A percentile compares a stretch with the other conserved stretches of the same genome.
These are phyloP conservation scores for Balanococcus diminutus DNA, from an alignment of 2,888 invertebrate species.

Conservation along the genomic window DNA sequence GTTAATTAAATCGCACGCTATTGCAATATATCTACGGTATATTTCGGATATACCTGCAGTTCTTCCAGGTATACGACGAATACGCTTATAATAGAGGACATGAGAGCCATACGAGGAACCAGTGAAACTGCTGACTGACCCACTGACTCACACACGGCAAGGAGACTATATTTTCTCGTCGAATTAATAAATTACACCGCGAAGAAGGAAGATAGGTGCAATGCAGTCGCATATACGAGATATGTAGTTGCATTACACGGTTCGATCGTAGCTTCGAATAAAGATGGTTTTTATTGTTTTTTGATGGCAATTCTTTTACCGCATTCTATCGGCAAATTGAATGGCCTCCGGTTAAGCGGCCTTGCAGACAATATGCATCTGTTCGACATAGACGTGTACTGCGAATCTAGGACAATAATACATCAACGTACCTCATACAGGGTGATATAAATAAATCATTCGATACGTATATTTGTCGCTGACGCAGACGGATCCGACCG, in stretches of 20 bases:
- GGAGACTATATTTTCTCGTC: slow-evolving; percentile 22
- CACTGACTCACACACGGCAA: slow-evolving; percentile 22
- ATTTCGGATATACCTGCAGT: neutral
- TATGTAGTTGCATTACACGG: slow-evolving; percentile 26
- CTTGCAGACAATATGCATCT: slow-evolving; percentile 42
- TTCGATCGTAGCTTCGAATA: neutral
- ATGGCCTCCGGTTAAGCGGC: slow-evolving; percentile 35
- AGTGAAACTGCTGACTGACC: slow-evolving; percentile 32
- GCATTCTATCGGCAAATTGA: slow-evolving; percentile 22
- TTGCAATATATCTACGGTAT: neutral
- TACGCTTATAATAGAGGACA: neutral
- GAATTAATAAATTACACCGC: slow-evolving; percentile 32
- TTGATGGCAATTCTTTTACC: slow-evolving; percentile 28
- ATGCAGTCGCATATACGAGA: neutral
- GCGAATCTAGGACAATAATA: slow-evolving; percentile 33
- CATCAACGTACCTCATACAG: slow-evolving; percentile 21
- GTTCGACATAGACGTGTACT: slow-evolving; percentile 15
- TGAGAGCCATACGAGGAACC: neutral
- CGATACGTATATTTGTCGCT: neutral
- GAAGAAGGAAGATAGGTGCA: slow-evolving; percentile 34
- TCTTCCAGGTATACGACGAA: neutral
- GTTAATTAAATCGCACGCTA: neutral
- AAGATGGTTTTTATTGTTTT: slow-evolving; percentile 34
- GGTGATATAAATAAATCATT: slow-evolving; percentile 35
- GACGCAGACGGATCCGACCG: neutral